Evolutionary conservation across 2,888 invertebrate species (phyloP).

Genomic region (Plusia festucae): DNA sequence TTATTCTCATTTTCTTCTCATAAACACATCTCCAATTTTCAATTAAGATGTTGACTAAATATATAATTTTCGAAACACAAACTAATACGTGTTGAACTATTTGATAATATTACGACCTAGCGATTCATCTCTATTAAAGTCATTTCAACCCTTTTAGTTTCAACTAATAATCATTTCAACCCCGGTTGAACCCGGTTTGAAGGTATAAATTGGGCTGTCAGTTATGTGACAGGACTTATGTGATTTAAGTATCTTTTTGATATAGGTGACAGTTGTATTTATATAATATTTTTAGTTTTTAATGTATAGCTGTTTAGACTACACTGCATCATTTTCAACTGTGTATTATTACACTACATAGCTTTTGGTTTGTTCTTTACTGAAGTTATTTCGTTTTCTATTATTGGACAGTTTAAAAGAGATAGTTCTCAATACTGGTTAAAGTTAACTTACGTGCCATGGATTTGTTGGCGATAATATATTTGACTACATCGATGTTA

Average conservation of each 20-base stretch:
- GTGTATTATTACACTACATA: background rate
- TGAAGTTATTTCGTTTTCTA: conserved; percentile 7
- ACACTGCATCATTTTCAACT: conserved; percentile 24
- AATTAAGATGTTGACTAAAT: background rate
- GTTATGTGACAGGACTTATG: conserved; percentile 36
- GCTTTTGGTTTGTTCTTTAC: background rate
- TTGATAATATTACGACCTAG: background rate
- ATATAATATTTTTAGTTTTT: conserved; percentile 16
- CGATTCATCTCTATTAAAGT: background rate
- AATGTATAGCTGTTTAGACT: conserved; percentile 32
- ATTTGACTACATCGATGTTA: no score
- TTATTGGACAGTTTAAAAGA: conserved; percentile 16
- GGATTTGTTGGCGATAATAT: no score
- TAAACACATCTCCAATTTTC: background rate
- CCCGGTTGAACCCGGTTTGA: background rate
- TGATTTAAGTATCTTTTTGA: conserved; percentile 49
- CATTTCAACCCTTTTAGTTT: background rate
- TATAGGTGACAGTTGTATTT: conserved; percentile 47
- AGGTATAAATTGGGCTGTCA: background rate
- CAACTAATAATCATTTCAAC: background rate
- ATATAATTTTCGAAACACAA: background rate
- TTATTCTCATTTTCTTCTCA: background rate
- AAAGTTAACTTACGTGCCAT: background rate
- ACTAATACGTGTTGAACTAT: background rate
- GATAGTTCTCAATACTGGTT: conserved; percentile 1